A percentile compares a stretch with the other conserved stretches of the same genome.
phyloP scores from a whole-genome alignment of 2,797 vertebrate species.

The Euphonia xanthogaster region DNA sequence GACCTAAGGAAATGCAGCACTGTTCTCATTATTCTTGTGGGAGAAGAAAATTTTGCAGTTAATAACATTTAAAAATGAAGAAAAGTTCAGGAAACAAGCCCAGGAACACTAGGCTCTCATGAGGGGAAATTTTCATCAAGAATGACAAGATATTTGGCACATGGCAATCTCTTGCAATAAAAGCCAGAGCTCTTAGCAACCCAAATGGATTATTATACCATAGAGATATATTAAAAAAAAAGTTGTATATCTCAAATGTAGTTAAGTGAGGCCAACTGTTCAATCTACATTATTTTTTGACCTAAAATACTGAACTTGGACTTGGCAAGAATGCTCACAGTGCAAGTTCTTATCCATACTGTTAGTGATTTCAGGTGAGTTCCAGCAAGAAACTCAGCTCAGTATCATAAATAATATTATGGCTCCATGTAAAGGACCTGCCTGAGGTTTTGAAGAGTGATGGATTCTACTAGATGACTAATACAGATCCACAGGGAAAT shows the following conservation, averaged over 20 bases:
- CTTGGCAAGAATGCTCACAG: neutral
- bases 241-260: neutral
- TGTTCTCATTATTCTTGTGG: neutral
- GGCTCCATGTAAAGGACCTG: neutral
- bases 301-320: neutral
- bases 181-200: neutral
- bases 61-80: neutral
- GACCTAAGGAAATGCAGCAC: neutral
- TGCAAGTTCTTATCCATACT: neutral
- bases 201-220: neutral
- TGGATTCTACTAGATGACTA: neutral
- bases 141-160: too few species aligned
- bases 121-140: neutral
- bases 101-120: neutral
- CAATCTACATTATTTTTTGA: accelerated
- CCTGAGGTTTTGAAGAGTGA: neutral
- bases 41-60: neutral
- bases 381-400: neutral
- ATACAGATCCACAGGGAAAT: neutral
- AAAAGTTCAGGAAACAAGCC: neutral
- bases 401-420: neutral
- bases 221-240: neutral
- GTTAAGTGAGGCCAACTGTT: neutral
- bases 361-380: neutral
- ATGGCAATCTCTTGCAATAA: neutral